phyloP scores from a whole-genome alignment of 2,888 invertebrate genomes.

The Athalia rosae region DNA sequence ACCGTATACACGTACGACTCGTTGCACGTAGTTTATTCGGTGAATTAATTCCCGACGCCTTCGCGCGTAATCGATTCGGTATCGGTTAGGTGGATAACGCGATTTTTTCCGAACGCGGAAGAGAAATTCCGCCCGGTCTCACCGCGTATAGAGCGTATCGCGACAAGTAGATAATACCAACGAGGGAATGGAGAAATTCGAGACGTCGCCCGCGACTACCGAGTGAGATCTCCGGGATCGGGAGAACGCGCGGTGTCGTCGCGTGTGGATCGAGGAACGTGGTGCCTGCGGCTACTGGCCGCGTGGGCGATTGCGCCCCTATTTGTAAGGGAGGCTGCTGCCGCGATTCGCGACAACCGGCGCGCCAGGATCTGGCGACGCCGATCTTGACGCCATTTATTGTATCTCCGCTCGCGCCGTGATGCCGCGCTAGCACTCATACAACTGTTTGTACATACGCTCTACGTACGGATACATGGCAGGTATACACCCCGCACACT shows the following conservation, averaged over 20 bases:
- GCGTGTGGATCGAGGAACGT: neutral
- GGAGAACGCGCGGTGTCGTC: neutral
- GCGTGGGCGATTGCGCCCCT: constrained; percentile 58
- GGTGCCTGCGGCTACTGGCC: constrained; percentile 49
- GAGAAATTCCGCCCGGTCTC: too few species aligned
- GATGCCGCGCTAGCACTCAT: constrained; percentile 44
- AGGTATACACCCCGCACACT: neutral
- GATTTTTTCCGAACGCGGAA: too few species aligned
- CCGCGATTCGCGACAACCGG: constrained; percentile 63
- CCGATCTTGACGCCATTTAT: constrained; percentile 68
- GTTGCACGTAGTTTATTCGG: too few species aligned
- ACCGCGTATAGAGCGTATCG: too few species aligned
- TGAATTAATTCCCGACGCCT: too few species aligned
- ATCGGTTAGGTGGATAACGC: too few species aligned
- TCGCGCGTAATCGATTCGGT: too few species aligned
- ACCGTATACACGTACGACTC: too few species aligned
- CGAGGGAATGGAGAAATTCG: too few species aligned
- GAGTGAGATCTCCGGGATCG: neutral
- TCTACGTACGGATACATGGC: neutral
- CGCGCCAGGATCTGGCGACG: constrained; percentile 66
- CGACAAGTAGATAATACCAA: too few species aligned
- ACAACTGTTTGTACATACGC: constrained; percentile 29
- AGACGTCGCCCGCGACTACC: neutral
- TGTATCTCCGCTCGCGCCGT: constrained; percentile 53
- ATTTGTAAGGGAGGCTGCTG: constrained; percentile 61